These are phyloP conservation scores for Chunga burmeisteri DNA, from an alignment of 2,113 vertebrate genomes.

Conservation along the genomic window DNA sequence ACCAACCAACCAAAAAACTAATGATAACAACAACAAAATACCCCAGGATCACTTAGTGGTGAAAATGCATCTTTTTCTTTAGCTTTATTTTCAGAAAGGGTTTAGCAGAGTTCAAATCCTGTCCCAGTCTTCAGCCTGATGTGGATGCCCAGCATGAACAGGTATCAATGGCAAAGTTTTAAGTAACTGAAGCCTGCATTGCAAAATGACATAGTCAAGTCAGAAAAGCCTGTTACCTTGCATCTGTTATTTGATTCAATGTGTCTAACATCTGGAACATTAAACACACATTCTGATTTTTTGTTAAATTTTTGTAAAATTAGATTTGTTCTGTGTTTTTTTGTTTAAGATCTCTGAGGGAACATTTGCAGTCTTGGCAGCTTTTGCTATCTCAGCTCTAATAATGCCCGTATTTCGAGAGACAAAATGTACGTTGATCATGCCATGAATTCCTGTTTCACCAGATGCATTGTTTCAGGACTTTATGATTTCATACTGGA, in stretches of 20 bases:
- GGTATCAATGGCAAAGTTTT: not conserved
- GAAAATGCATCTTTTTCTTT: not conserved
- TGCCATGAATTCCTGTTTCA: conserved; percentile 9
- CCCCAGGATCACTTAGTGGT: not conserved
- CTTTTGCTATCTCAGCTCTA: conserved; percentile 40
- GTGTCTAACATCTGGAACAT: conserved; percentile 47
- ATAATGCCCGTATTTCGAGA: conserved; percentile 51
- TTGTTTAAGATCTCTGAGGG: conserved; percentile 33
- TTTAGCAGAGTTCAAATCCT: not conserved
- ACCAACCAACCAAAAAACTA: not conserved
- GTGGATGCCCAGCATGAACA: not conserved
- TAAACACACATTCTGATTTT: conserved; percentile 33
- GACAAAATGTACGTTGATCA: conserved; percentile 33
- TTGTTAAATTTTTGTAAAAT: conserved; percentile 58
- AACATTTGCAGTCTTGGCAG: conserved; percentile 23
- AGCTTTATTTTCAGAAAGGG: not conserved
- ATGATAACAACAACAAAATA: not conserved
- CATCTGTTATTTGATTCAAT: conserved; percentile 43
- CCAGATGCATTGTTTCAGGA: conserved; percentile 48
- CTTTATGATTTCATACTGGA: conserved; percentile 63
- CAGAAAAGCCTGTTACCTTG: not conserved
- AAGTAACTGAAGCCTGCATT: not conserved
- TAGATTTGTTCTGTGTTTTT: conserved; percentile 21
- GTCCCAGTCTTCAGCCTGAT: not conserved
- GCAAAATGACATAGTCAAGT: not conserved